These are phyloP conservation scores for Periplaneta americana DNA, from an alignment of 1,140 invertebrate genomes.

Conservation along the genomic window DNA sequence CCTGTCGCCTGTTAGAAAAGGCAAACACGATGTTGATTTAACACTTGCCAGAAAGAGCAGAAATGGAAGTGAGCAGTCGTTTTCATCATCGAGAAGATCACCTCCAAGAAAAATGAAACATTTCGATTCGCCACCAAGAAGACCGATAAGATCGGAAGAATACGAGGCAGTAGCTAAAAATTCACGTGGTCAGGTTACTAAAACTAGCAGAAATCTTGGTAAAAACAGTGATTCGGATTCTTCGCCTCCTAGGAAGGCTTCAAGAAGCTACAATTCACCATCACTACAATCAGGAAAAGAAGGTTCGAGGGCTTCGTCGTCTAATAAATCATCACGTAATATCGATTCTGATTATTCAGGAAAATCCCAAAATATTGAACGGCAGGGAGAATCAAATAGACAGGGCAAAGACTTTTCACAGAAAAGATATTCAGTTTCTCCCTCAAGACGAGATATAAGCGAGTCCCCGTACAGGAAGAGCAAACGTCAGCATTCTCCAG, in stretches of 20 bases:
- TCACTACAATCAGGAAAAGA: not conserved
- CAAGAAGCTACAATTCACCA: not conserved
- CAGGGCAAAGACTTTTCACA: not conserved
- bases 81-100: not conserved
- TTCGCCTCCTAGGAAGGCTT: not conserved
- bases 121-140: not conserved
- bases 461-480: not conserved
- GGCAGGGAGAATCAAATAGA: not conserved
- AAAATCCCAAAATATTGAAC: not conserved
- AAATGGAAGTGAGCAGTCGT: not conserved
- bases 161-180: not conserved
- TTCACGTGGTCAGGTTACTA: not conserved
- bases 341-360: not conserved
- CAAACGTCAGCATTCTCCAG: not conserved
- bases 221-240: conserved; percentile 1
- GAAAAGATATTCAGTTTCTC: not conserved
- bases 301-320: not conserved
- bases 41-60: not conserved
- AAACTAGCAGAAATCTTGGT: not conserved
- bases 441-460: not conserved
- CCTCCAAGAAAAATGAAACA: not conserved
- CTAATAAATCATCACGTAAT: not conserved
- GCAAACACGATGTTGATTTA: not conserved
- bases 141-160: not conserved
- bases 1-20: not conserved